A percentile compares a stretch with the other conserved stretches of the same genome.
These are phyloP conservation scores for Poecilia velifera DNA, from an alignment of 2,797 vertebrate species.

Conservation along the genomic window DNA sequence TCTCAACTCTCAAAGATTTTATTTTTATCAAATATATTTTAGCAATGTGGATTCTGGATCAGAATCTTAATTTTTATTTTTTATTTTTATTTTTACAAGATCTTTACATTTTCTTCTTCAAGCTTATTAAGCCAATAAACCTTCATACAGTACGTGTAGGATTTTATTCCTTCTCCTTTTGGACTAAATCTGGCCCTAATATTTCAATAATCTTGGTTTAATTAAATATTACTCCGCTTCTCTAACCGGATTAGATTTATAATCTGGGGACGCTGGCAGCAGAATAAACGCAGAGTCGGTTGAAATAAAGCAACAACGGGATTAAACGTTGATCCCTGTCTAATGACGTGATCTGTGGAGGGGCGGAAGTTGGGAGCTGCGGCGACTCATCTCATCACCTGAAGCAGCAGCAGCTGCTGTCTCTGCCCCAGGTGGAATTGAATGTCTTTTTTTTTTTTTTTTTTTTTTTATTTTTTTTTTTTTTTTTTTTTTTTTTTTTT, in stretches of 20 bases:
- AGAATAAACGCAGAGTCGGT: slow-evolving; percentile 81
- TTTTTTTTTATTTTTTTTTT: slow-evolving; percentile 29
- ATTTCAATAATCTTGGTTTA: slow-evolving; percentile 19
- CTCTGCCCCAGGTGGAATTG: slow-evolving; percentile 89
- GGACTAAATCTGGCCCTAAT: background rate
- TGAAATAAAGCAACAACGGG: slow-evolving; percentile 89
- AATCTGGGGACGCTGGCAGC: slow-evolving; percentile 70
- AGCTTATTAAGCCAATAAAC: background rate
- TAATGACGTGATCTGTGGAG: slow-evolving; percentile 85
- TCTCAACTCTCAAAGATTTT: background rate
- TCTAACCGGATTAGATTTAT: slow-evolving; percentile 71
- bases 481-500: slow-evolving; percentile 36
- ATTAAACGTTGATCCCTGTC: slow-evolving; percentile 88
- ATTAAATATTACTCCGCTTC: slow-evolving; percentile 60
- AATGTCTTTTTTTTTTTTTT: slow-evolving; percentile 75
- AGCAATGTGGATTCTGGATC: background rate
- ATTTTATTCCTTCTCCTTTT: slow-evolving; percentile 1
- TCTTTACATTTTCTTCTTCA: background rate
- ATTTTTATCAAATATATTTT: slow-evolving; percentile 1
- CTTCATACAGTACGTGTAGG: too few species aligned
- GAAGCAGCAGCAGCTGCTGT: slow-evolving; percentile 76
- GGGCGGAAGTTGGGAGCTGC: slow-evolving; percentile 45
- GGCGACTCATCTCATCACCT: slow-evolving; percentile 72
- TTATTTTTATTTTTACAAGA: background rate
- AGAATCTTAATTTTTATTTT: too few species aligned